These are phyloP conservation scores for Amphibalanus amphitrite DNA, from an alignment of 1,140 invertebrate species.

Conservation along the genomic window DNA sequence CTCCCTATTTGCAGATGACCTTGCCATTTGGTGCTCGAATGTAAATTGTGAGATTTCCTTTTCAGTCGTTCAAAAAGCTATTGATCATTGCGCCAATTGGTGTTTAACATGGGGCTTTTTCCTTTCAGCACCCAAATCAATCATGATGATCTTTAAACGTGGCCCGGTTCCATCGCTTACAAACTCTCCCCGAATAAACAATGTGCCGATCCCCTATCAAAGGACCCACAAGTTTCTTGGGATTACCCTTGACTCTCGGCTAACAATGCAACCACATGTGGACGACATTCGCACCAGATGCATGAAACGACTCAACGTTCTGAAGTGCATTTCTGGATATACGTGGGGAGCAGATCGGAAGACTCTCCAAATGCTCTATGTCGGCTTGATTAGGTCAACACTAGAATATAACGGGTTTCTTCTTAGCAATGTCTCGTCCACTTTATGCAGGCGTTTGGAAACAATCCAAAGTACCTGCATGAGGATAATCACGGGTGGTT, in stretches of 20 bases:
- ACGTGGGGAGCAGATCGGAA: neutral
- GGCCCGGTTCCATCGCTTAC: too few relatives aligned
- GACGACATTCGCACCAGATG: neutral
- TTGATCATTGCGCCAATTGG: neutral
- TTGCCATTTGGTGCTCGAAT: neutral
- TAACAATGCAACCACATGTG: neutral
- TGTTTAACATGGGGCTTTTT: neutral
- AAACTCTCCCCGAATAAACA: neutral
- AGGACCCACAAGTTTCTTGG: neutral
- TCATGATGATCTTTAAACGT: neutral
- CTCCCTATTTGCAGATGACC: neutral
- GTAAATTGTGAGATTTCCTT: neutral
- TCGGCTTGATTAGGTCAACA: neutral
- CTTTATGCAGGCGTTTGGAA: neutral
- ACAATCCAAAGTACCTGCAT: neutral
- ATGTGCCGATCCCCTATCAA: neutral
- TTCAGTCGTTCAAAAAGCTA: neutral
- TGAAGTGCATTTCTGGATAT: neutral
- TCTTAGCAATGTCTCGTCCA: neutral
- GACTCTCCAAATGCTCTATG: neutral
- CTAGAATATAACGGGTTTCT: neutral
- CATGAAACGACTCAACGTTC: neutral
- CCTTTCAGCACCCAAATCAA: neutral
- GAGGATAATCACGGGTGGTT: too few relatives aligned
- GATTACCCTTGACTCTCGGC: neutral